Evolutionary conservation across 2,113 vertebrate species (phyloP), one percentile per base, ranked within the genome.

Genomic region (Tyto alba): DNA sequence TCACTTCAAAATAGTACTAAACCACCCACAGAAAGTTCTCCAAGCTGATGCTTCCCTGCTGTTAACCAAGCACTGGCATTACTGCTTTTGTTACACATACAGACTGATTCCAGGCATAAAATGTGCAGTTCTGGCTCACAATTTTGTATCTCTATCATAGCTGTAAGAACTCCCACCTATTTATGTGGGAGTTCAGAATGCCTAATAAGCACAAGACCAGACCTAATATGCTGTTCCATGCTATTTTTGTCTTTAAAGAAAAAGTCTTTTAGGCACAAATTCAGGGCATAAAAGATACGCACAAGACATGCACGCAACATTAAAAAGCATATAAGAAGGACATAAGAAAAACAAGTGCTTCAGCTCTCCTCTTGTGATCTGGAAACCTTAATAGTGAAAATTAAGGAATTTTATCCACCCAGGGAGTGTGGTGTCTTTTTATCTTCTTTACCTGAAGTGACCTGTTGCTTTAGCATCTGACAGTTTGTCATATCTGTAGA

Each of bases 111-210:
- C 52, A 79, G 71, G 81, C 84, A 82, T 71, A 71, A 86, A 93
- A 95, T 82, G 93, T 1, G 0, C 69, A 85, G 48, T 79, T 95
- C 73, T 89, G 76, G 71, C 81, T 91, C 81, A 75, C 14, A 60
- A 43, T 71, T 85, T 41, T 59, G 7, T 76, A 89, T 55, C 96
- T 64, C 41, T 88, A 25, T 53, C 38, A 43, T 11, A 91, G 45
- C 56, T 89, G 0, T 48, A 73, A 50, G 41, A 95, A 94, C 57
- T 88, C 84, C n/a, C 66, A 90, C 55, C 29, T 77, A 84, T n/a
- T 74, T 55, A 88, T 92, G 83, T 88, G 82, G 89, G 81, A 85
- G 69, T 85, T 93, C 53, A 91, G 74, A 96, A 92, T n/a, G 48
- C 63, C 48, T 91, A 93, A 89, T 92, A 79, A 53, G 71, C 53